Conservation (phyloP, 2,888 invertebrate genomes). For the Apoda limacodes region DNA sequence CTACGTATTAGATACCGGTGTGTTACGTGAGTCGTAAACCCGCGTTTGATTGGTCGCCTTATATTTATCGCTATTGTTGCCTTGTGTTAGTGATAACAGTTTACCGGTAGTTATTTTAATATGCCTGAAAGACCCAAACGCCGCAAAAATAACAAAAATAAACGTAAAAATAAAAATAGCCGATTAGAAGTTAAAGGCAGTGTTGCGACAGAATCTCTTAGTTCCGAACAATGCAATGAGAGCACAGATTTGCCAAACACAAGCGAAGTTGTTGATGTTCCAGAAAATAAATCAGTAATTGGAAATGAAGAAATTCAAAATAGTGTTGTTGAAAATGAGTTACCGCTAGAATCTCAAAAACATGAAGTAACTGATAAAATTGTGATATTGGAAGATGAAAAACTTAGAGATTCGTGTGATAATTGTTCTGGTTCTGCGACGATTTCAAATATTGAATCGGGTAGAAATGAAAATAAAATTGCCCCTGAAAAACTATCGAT, state of each 20-base stretch:
- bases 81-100: conserved; percentile 50
- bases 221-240: conserved; percentile 24
- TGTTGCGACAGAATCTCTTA: conserved; percentile 27
- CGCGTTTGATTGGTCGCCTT: conserved; percentile 34
- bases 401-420: too few relatives aligned
- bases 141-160: conserved; percentile 60
- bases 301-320: conserved; percentile 3
- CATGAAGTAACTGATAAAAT: too few relatives aligned
- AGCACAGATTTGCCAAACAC: conserved; percentile 12
- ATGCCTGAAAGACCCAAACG: conserved; percentile 59
- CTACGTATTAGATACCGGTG: conserved; percentile 48
- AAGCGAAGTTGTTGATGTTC: conserved; percentile 7
- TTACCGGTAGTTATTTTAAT: conserved; percentile 35
- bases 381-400: too few relatives aligned
- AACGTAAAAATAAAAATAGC: conserved; percentile 53
- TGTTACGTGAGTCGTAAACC: conserved; percentile 31
- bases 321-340: conserved; percentile 7
- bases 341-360: conserved; percentile 2
- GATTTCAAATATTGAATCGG: too few relatives aligned
- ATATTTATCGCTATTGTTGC: conserved; percentile 46
- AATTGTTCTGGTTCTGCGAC: too few relatives aligned
- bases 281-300: conserved; percentile 7
- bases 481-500: too few relatives aligned
- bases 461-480: too few relatives aligned
- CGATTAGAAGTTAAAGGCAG: conserved; percentile 30